Evolutionary conservation across 2,113 vertebrate genomes (phyloP), one percentile per base, ranked within the genome.

Genomic region (Saguinus midas): DNA sequence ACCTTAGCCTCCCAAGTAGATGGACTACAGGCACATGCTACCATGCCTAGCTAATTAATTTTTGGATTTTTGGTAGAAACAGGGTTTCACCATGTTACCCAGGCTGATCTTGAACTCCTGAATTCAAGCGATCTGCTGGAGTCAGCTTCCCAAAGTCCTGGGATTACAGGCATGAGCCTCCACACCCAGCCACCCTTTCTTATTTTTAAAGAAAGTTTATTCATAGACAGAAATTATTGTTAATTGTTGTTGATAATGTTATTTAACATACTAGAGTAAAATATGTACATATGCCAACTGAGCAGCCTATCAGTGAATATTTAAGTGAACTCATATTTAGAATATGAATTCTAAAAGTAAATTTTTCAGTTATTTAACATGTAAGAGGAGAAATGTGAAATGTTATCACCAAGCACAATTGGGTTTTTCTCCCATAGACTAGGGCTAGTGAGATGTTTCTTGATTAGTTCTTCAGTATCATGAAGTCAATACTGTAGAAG

Each of bases 151-250:
- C 27, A 64, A 32, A 64, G 29, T 64, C 27, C 61, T 32, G 12
- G 61, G 61, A 64, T 64, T 32, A 64, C 27, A 32, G 61, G 27
- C 27, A 27, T 64, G 11, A 64, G 61, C 12, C 61, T 64, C 27
- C 2, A 1, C 27, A 64, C 11, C 5, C 61, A 14, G 27, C 27
- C 5, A 4, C 61, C 43, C n/a, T 82, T 91, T 83, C 21, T 78
- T 66, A 90, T 92, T 90, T 97, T 85, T 94, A 83, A 70, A n/a
- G 55, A 45, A 76, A 75, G 3, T 92, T 89, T 85, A 85, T 96
- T 95, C 48, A 23, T 88, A 70, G 64, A 73, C 48, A 94, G 6
- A 81, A 79, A 78, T 58, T 5, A 20, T 87, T 79, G 10, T 90
- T 90, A 79, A 91, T 83, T 76, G 13, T 64, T 91, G 83, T 35